Evolutionary conservation across 92 coral and sea anemone genomes (phyloP).

Genomic region (Scolanthus callimorphus): DNA sequence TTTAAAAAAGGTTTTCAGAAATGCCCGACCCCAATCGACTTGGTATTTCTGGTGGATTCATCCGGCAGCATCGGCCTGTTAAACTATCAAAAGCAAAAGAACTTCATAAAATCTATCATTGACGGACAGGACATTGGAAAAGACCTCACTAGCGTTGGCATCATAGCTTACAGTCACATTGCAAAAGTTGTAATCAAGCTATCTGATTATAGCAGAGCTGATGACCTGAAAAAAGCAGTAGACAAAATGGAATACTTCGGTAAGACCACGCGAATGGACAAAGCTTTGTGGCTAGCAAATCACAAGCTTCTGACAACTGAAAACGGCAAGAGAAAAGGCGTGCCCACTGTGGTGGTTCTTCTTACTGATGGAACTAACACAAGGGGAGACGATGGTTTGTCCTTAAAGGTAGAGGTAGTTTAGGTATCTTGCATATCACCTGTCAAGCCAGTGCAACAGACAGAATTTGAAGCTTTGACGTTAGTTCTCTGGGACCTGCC

Average conservation of each 20-base stretch:
- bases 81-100: constrained; percentile 29
- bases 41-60: constrained; percentile 30
- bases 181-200: constrained; percentile 21
- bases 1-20: constrained; percentile 16
- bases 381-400: background rate
- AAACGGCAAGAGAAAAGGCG: background rate
- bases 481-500: no score
- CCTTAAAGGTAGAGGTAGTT: background rate
- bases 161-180: constrained; percentile 24
- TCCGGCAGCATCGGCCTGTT: constrained; percentile 22
- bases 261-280: background rate
- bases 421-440: no score
- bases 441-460: no score
- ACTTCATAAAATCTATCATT: constrained; percentile 28
- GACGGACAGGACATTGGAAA: constrained; percentile 7
- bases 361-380: background rate
- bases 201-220: constrained; percentile 6
- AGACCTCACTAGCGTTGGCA: constrained; percentile 22
- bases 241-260: constrained; percentile 5
- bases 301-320: background rate
- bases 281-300: background rate
- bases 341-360: constrained; percentile 1
- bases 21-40: constrained; percentile 23
- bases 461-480: no score
- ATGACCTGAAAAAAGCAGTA: constrained; percentile 15